Evolutionary conservation across 2,888 invertebrate species (phyloP), one percentile per base, ranked within the genome.

Genomic region (Drosophila infuscata): DNA sequence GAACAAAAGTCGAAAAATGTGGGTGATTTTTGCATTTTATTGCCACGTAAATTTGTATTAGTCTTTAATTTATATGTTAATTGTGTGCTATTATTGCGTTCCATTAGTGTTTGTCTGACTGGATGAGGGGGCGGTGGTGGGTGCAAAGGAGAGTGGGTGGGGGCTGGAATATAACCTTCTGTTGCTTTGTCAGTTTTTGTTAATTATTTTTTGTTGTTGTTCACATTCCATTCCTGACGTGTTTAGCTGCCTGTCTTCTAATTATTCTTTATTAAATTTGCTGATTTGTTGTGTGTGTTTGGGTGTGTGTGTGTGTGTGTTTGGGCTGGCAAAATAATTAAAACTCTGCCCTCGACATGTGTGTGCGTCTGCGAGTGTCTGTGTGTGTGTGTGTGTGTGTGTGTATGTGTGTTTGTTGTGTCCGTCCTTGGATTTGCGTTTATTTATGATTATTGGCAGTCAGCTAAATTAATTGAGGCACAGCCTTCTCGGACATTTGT

Each of bases 61-160:
- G 86, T 77, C 74, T 71, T 83, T 83, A 85, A 89, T 89, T 88
- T 85, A 82, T 89, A 85, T 88, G 85, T 83, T 89, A 87, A 87
- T 87, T 88, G 75, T 77, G 63, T 69, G 74, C 68, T 70, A 81
- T 81, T 81, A 75, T 74, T 68, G 61, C 67, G 63, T 74, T 75
- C 71, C 74, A 73, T 76, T 76, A 77, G 60, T 61, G 63, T n/a
- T 51, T 70, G 68, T 59, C 25, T 64, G 52, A 38, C 51, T 58
- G 53, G 0, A 9, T 0, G 41, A 2, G 25, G 5, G 17, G 29
- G 17, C 6, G n/a, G 7, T 25, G 25, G 3, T n/a, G 20, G 15
- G 4, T 25, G 33, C 12, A 3, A 11, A 32, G 30, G 20, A 59
- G 63, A 11, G 20, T 17, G 43, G 20, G 20, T 1, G 17, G 7